Evolutionary conservation across 2,113 vertebrate genomes (phyloP).

Genomic region (Crypturellus undulatus): DNA sequence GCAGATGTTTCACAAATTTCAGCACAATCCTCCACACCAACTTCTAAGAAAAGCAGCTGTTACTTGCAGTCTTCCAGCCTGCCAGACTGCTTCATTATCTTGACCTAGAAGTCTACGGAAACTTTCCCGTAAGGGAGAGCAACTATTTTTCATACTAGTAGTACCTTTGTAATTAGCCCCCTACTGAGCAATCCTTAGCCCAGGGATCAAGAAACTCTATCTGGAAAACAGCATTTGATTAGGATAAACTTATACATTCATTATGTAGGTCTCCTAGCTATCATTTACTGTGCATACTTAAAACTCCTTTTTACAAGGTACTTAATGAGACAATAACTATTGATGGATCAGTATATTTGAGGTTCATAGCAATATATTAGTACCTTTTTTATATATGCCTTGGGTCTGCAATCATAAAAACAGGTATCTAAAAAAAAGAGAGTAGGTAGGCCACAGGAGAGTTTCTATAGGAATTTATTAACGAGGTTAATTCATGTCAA

Average conservation of each 20-base stretch:
- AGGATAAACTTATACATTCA: conserved; percentile 29
- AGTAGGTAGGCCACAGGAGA: background rate
- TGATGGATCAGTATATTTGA: background rate
- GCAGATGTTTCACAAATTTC: conserved; percentile 1
- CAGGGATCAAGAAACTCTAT: conserved; percentile 9
- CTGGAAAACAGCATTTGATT: conserved; percentile 48
- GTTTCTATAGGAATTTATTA: background rate
- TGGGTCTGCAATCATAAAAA: background rate
- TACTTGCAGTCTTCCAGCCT: background rate
- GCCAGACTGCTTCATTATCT: conserved; percentile 7
- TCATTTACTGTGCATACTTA: conserved; percentile 6
- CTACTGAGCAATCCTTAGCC: background rate
- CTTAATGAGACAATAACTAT: conserved; percentile 30
- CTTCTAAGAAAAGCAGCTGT: background rate
- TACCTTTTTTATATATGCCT: background rate
- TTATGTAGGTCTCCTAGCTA: background rate
- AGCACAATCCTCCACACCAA: background rate
- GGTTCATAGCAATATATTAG: background rate
- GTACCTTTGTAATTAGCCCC: conserved; percentile 15
- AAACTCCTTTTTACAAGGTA: background rate
- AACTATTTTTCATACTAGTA: conserved; percentile 30
- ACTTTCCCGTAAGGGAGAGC: conserved; percentile 26
- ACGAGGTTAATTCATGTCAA: background rate
- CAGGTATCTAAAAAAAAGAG: background rate
- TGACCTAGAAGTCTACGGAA: conserved; percentile 22